These are phyloP conservation scores for Heterochromis multidens DNA, from an alignment of 2,113 vertebrate genomes.

Conservation along the genomic window DNA sequence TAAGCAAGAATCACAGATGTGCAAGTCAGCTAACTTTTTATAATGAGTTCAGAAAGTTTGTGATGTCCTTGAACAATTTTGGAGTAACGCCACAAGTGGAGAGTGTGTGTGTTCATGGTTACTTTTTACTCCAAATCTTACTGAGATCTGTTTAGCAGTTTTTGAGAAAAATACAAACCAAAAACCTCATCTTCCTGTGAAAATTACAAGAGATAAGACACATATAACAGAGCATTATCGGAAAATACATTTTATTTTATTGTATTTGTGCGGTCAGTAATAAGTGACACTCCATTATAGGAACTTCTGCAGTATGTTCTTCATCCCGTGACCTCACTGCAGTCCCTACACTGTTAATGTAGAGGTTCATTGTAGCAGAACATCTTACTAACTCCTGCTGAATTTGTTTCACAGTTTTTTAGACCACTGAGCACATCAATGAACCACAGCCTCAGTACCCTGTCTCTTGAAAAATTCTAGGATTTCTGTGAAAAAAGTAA, in stretches of 20 bases:
- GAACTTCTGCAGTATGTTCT: not conserved
- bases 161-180: not conserved
- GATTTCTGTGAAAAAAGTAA: not conserved
- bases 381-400: not conserved
- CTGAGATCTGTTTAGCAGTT: not conserved
- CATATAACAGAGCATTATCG: not conserved
- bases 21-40: not conserved
- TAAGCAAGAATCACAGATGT: not conserved
- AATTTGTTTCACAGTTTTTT: not conserved
- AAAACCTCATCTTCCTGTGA: not conserved
- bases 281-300: not conserved
- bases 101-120: not conserved
- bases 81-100: not conserved
- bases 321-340: not conserved
- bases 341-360: not conserved
- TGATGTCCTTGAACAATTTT: not conserved
- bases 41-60: not conserved
- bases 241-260: constrained; percentile 50
- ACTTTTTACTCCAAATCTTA: no score
- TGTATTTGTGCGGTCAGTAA: constrained; percentile 19
- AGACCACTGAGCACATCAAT: not conserved
- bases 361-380: not conserved
- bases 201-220: not conserved
- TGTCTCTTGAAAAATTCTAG: not conserved
- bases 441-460: not conserved